Conservation (phyloP, 2,888 invertebrate genomes). For the Epirrita christyi region DNA sequence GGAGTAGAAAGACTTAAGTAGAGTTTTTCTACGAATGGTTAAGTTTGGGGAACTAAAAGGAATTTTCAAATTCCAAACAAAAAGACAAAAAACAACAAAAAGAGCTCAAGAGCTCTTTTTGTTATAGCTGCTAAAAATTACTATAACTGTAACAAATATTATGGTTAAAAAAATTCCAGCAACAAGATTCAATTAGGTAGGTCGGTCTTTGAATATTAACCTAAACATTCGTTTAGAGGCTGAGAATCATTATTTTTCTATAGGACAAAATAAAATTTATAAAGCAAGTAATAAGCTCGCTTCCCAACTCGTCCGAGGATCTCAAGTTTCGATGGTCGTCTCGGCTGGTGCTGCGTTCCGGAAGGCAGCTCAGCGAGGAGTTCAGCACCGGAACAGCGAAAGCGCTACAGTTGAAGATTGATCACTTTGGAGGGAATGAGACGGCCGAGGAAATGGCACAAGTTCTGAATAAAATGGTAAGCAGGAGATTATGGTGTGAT, state of each 20-base stretch:
- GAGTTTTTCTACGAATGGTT: too few species aligned
- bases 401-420: slow-evolving; percentile 51
- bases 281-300: slow-evolving; percentile 50
- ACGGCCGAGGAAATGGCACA: slow-evolving; percentile 50
- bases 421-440: slow-evolving; percentile 56
- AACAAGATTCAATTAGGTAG: too few species aligned
- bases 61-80: too few species aligned
- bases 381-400: slow-evolving; percentile 49
- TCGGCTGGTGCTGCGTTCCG: slow-evolving; percentile 58
- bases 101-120: too few species aligned
- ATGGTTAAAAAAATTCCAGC: too few species aligned
- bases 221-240: too few species aligned
- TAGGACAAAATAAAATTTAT: slow-evolving; percentile 64
- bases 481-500: slow-evolving; percentile 3
- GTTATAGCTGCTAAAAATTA: too few species aligned
- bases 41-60: too few species aligned
- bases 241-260: background rate
- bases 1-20: too few species aligned
- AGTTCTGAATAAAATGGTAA: slow-evolving; percentile 67
- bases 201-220: too few species aligned
- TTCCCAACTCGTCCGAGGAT: slow-evolving; percentile 56
- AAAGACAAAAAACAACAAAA: too few species aligned
- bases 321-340: slow-evolving; percentile 65
- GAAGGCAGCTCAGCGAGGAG: slow-evolving; percentile 40
- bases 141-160: too few species aligned